Conservation (phyloP, 2,888 invertebrate genomes). For the Callyntrura sp. region DNA sequence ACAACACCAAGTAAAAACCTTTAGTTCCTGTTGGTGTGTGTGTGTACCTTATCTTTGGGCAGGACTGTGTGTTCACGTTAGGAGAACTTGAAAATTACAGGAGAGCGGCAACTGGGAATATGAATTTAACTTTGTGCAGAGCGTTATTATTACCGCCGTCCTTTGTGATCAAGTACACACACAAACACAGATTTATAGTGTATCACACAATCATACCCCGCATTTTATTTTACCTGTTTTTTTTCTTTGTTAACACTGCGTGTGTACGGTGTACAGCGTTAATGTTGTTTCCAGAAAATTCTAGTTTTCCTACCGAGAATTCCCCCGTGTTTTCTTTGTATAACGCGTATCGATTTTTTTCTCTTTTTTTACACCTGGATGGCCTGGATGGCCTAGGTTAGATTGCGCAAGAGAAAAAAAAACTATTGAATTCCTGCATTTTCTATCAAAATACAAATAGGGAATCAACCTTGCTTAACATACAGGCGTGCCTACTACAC, state of each 20-base stretch:
- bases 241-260: background rate
- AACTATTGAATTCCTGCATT: background rate
- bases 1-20: no score
- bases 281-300: background rate
- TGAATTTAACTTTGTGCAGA: background rate
- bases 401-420: constrained; percentile 1
- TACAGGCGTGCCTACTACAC: background rate
- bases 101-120: constrained; percentile 45
- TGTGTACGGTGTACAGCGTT: background rate
- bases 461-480: background rate
- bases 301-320: background rate
- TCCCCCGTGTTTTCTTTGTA: constrained; percentile 1
- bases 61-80: background rate
- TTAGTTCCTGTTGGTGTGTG: background rate
- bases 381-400: constrained; percentile 28
- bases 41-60: constrained; percentile 11
- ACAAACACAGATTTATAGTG: background rate
- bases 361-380: constrained; percentile 38
- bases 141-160: background rate
- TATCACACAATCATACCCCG: background rate
- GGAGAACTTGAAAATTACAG: constrained; percentile 41
- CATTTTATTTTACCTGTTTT: constrained; percentile 1
- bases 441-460: background rate
- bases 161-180: background rate
- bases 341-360: constrained; percentile 11